These are phyloP conservation scores for Xyrauchen texanus DNA, from an alignment of 2,113 vertebrate species.

Conservation along the genomic window DNA sequence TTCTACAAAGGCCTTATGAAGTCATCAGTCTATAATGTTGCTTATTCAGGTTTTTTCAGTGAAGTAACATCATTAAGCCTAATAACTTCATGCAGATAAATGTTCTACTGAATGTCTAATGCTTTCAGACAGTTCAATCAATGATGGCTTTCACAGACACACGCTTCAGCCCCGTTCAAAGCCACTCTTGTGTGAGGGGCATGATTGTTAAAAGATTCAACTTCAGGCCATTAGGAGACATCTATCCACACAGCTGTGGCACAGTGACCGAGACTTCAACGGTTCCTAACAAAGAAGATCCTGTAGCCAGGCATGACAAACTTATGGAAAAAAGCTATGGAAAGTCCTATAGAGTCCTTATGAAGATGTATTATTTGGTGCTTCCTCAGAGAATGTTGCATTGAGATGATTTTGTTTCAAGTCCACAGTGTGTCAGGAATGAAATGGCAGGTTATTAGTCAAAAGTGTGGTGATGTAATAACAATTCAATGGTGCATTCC, in stretches of 20 bases:
- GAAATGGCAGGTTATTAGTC: neutral
- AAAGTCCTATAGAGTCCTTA: slow-evolving; percentile 23
- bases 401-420: slow-evolving; percentile 12
- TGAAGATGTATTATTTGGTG: slow-evolving; percentile 7
- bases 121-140: slow-evolving; percentile 55
- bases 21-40: neutral
- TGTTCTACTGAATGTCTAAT: slow-evolving; percentile 42
- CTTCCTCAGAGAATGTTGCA: slow-evolving; percentile 16
- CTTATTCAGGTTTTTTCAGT: too few relatives aligned
- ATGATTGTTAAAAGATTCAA: slow-evolving; percentile 21
- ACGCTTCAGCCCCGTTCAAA: slow-evolving; percentile 44
- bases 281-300: slow-evolving; percentile 45
- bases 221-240: slow-evolving; percentile 28
- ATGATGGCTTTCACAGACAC: slow-evolving; percentile 47
- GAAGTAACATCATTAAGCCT: slow-evolving; percentile 8
- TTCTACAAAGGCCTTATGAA: too few relatives aligned
- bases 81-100: slow-evolving; percentile 42
- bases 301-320: slow-evolving; percentile 42
- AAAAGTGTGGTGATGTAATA: neutral
- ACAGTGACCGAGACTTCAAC: slow-evolving; percentile 53
- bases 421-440: neutral
- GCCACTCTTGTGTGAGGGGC: slow-evolving; percentile 34
- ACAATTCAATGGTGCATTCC: neutral
- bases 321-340: slow-evolving; percentile 30
- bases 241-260: slow-evolving; percentile 44